Base-by-base conservation (phyloP, 2,113 vertebrate species). In the Mesoclemmys tuberculata region DNA sequence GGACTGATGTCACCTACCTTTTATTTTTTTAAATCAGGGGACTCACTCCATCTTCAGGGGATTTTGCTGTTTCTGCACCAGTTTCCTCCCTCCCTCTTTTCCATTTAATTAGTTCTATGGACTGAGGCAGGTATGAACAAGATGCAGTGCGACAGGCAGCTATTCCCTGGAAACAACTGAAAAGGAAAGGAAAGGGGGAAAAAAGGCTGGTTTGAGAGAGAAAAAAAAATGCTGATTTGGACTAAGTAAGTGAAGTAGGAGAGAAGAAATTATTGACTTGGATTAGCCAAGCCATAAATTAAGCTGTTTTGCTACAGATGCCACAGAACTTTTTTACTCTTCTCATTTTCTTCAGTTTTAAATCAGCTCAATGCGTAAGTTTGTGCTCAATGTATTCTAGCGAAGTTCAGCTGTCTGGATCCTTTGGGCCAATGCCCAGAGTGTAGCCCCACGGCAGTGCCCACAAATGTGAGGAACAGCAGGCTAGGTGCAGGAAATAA, bases 241-340 rank as follows among this genome's bases (percentile, higher is more conserved):
- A 85, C 21, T 61, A 87, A 83, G 68, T 87, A 48, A 48, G 82
- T 46, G 92, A 48, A 90, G 87, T 92, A 90, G 54, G 56, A 95
- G 93, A 86, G 49, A 91, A 79, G 55, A 93, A 94, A 93, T 82
- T 51, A 92, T 85, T 92, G 68, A 96, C 71, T 93, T 86, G 80
- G 26, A 16, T 41, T 55, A 74, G 64, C 52, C 38, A 58, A 58
- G 14, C 29, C 80, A 51, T 93, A 84, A 51, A 91, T 93, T 82
- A 94, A 96, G 79, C 64, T 56, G 11, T 81, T 83, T 82, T 90
- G 31, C 54, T 68, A 35, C 77, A 71, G 80, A n/a, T 41, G 46
- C 64, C 84, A 94, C 82, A 89, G 61, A 82, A 92, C 55, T 31
- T 81, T 49, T 77, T 14, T 49, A 5, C 16, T 71, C 86, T 82